phyloP scores from a whole-genome alignment of 2,797 vertebrate genomes.

The Rhinichthys osculus region DNA sequence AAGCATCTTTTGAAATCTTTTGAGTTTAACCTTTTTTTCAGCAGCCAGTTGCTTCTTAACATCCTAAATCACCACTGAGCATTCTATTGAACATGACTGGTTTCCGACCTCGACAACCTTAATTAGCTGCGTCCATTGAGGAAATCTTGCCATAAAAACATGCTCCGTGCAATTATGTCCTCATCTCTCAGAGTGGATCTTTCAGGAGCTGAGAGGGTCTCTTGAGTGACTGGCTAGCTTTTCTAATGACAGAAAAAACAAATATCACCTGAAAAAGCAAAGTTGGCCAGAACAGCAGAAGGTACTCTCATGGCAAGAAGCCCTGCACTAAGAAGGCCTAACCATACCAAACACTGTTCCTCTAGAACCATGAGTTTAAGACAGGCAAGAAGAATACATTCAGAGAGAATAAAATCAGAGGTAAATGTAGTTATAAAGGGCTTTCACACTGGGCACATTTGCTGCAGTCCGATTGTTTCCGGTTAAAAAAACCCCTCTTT shows the following conservation, averaged over 20 bases:
- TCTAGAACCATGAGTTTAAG: not conserved
- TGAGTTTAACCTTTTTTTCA: slow-evolving; percentile 30
- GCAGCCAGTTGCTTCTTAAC: slow-evolving; percentile 43
- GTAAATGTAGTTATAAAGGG: not conserved
- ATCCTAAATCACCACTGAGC: slow-evolving; percentile 42
- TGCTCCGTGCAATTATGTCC: slow-evolving; percentile 67
- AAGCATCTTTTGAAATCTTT: slow-evolving; percentile 53
- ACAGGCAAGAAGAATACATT: not conserved
- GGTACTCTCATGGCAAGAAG: slow-evolving; percentile 14
- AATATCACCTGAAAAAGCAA: slow-evolving; percentile 33
- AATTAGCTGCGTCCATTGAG: slow-evolving; percentile 58
- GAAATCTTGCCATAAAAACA: slow-evolving; percentile 59
- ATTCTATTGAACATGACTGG: slow-evolving; percentile 36
- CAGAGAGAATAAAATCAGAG: not conserved
- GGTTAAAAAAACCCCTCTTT: too few species aligned
- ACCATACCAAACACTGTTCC: not conserved
- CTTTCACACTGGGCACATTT: too few species aligned
- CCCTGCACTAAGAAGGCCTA: not conserved
- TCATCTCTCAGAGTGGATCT: slow-evolving; percentile 57
- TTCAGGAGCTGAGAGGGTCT: slow-evolving; percentile 54
- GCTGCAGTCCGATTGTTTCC: too few species aligned
- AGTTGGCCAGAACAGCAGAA: slow-evolving; percentile 50
- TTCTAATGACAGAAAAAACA: slow-evolving; percentile 44
- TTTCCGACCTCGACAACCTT: slow-evolving; percentile 54
- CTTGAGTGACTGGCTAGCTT: slow-evolving; percentile 50